Conservation (phyloP, 2,113 vertebrate species). For the Festucalex cinctus region DNA sequence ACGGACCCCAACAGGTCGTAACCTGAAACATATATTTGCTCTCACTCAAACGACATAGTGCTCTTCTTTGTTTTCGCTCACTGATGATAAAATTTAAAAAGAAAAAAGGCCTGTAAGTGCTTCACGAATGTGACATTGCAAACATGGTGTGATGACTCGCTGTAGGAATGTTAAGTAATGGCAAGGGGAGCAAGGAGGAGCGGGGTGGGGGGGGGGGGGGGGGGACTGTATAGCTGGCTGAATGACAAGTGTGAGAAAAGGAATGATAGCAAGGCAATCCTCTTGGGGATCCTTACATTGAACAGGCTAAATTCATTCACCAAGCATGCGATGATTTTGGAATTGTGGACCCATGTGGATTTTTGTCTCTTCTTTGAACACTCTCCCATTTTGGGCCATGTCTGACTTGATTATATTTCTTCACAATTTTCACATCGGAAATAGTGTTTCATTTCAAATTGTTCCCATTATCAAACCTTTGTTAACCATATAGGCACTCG, state of each 20-base stretch:
- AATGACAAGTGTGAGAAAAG: conserved; percentile 14
- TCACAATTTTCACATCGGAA: too few relatives aligned
- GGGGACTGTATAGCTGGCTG: conserved; percentile 5
- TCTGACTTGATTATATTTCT: too few relatives aligned
- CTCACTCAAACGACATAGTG: conserved; percentile 51
- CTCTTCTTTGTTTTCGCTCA: conserved; percentile 59
- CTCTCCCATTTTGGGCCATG: too few relatives aligned
- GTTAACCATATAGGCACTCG: too few relatives aligned
- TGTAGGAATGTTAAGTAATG: conserved; percentile 59
- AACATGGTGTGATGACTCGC: conserved; percentile 52
- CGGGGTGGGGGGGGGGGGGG: not conserved
- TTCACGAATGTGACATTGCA: conserved; percentile 67
- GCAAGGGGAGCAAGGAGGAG: not conserved
- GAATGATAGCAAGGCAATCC: not conserved
- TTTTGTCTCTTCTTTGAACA: not conserved
- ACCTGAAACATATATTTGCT: conserved; percentile 57
- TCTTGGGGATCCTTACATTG: not conserved
- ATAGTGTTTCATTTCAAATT: too few relatives aligned
- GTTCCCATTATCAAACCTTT: too few relatives aligned
- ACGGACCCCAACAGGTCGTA: conserved; percentile 52
- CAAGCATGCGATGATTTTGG: not conserved
- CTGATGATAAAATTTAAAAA: conserved; percentile 27
- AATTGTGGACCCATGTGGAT: not conserved
- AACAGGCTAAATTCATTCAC: not conserved
- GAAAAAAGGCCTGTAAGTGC: conserved; percentile 26